phyloP scores from a whole-genome alignment of 2,113 vertebrate species.

The Nannospalax galili region DNA sequence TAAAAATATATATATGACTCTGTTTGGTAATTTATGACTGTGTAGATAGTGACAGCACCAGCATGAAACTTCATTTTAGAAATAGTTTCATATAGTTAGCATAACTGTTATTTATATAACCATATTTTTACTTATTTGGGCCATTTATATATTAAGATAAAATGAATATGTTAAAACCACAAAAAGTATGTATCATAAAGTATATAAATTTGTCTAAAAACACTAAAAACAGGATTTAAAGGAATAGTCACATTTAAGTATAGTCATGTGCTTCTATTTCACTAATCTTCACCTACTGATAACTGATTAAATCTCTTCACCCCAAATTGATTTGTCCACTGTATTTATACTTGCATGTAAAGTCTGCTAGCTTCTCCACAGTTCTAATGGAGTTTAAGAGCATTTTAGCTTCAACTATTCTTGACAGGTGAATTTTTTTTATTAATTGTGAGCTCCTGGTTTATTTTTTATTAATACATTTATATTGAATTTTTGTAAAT shows the following conservation, averaged over 20 bases:
- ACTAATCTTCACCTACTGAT: not conserved
- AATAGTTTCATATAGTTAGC: not conserved
- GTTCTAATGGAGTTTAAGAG: not conserved
- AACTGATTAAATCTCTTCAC: not conserved
- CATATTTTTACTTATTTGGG: slow-evolving; percentile 12
- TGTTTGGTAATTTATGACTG: not conserved
- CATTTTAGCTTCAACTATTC: not conserved
- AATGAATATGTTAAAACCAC: not conserved
- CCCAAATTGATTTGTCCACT: not conserved
- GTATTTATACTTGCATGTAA: not conserved
- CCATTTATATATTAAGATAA: slow-evolving; percentile 41
- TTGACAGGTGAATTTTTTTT: not conserved
- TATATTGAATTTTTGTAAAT: too few relatives aligned
- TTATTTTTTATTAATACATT: too few relatives aligned
- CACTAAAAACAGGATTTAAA: slow-evolving; percentile 25
- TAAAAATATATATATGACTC: not conserved
- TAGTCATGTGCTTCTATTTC: not conserved
- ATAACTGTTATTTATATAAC: not conserved
- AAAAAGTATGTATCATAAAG: not conserved
- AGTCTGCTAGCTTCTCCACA: not conserved
- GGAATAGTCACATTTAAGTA: not conserved
- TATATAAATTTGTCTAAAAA: slow-evolving; percentile 18
- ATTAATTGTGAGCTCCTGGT: too few relatives aligned
- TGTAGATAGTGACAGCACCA: not conserved
- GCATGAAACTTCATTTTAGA: not conserved